These are phyloP conservation scores for Sinohyriopsis cumingii DNA, from an alignment of 2,888 invertebrate species.

Conservation along the genomic window DNA sequence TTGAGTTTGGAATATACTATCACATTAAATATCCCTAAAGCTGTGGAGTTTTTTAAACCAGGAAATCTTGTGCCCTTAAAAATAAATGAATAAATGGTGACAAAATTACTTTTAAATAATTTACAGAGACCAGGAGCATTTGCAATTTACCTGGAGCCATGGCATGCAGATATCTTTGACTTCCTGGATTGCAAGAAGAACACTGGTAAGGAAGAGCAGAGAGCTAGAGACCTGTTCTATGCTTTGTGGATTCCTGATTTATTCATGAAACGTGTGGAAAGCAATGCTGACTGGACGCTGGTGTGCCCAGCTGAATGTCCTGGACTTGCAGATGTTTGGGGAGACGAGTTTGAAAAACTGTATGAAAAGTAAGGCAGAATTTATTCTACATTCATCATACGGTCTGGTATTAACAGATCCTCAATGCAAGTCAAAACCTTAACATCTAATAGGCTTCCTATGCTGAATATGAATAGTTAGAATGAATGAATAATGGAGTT, in stretches of 20 bases:
- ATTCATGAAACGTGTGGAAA: constrained; percentile 92
- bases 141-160: constrained; percentile 97
- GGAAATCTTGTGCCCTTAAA: too few relatives aligned
- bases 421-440: too few relatives aligned
- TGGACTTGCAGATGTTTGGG: constrained; percentile 93
- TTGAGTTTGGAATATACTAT: too few relatives aligned
- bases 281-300: constrained; percentile 89
- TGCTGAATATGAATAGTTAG: too few relatives aligned
- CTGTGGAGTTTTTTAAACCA: too few relatives aligned
- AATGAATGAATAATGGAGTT: too few relatives aligned
- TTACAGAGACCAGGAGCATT: constrained; percentile 91
- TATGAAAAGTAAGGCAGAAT: constrained; percentile 79
- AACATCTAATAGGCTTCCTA: too few relatives aligned
- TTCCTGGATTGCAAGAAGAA: constrained; percentile 96
- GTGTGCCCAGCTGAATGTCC: constrained; percentile 98
- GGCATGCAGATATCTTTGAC: constrained; percentile 98
- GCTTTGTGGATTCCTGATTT: constrained; percentile 98
- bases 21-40: too few relatives aligned
- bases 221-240: constrained; percentile 96
- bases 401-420: too few relatives aligned
- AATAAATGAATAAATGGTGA: too few relatives aligned
- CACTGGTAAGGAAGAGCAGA: constrained; percentile 92
- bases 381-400: too few relatives aligned
- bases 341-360: constrained; percentile 91
- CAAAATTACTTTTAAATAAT: background rate